These are phyloP conservation scores for Crossaster papposus DNA, from an alignment of 53 echinoderm and acorn worm genomes.

Conservation along the genomic window DNA sequence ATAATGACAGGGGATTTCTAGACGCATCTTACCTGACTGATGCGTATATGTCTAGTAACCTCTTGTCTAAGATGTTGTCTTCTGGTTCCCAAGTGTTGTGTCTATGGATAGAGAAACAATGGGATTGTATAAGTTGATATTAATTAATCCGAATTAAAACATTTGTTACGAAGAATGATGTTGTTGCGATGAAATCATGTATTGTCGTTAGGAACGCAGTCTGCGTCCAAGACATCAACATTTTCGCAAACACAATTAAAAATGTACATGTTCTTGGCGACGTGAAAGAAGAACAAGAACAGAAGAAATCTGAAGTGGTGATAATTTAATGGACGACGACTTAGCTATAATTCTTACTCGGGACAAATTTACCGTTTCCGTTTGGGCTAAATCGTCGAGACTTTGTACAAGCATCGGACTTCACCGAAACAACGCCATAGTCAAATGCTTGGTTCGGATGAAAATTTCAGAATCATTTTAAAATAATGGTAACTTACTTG, in stretches of 20 bases:
- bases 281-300: neutral
- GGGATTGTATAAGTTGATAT: neutral
- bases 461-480: neutral
- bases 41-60: conserved; percentile 73
- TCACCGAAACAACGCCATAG: neutral
- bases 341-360: neutral
- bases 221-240: neutral
- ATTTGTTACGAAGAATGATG: neutral
- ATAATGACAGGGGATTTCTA: neutral
- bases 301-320: neutral
- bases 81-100: conserved; percentile 94
- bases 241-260: neutral
- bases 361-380: neutral
- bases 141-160: neutral
- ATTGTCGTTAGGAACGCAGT: neutral
- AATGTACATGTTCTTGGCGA: neutral
- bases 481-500: conserved; percentile 78
- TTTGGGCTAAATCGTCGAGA: too few relatives aligned
- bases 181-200: neutral
- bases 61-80: conserved; percentile 82
- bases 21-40: conserved; percentile 69
- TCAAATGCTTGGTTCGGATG: neutral
- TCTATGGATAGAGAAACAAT: conserved; percentile 42
- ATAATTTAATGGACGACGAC: neutral
- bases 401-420: too few relatives aligned